These are phyloP conservation scores for Mythimna pallens DNA, from an alignment of 2,888 invertebrate genomes.

Conservation along the genomic window DNA sequence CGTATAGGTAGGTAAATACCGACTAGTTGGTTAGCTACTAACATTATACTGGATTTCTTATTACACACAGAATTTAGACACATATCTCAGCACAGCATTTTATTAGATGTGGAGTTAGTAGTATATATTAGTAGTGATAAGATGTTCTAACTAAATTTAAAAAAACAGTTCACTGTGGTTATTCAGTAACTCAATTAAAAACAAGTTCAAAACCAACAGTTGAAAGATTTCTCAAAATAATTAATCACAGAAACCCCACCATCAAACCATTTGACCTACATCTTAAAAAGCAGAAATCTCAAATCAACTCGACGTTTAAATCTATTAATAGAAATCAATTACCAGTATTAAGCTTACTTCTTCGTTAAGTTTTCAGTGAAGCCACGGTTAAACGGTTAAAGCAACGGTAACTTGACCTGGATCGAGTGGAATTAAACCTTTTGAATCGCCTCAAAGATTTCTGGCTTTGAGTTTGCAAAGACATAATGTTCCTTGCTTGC, in stretches of 20 bases:
- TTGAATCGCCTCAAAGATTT: slow-evolving; percentile 30
- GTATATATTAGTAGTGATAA: no score
- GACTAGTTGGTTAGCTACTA: no score
- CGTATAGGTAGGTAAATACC: neutral
- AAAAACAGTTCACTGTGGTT: neutral
- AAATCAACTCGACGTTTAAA: slow-evolving; percentile 50
- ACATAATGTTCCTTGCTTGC: neutral
- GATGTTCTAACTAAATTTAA: neutral
- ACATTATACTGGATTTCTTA: no score
- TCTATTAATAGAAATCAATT: slow-evolving; percentile 53
- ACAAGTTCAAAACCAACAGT: slow-evolving; percentile 9
- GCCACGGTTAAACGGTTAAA: slow-evolving; percentile 33
- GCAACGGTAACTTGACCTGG: slow-evolving; percentile 26
- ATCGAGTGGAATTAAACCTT: slow-evolving; percentile 34
- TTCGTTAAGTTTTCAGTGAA: slow-evolving; percentile 35
- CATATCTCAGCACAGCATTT: neutral
- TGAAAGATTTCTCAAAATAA: slow-evolving; percentile 24
- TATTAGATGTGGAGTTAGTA: neutral
- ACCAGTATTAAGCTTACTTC: slow-evolving; percentile 38
- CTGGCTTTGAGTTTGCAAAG: slow-evolving; percentile 20
- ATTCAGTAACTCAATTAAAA: slow-evolving; percentile 24
- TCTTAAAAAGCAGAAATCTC: slow-evolving; percentile 18
- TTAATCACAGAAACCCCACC: slow-evolving; percentile 8
- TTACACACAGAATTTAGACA: no score
- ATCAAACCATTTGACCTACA: slow-evolving; percentile 32